A percentile compares a stretch with the other conserved stretches of the same genome.
These are phyloP conservation scores for Gymnogyps californianus DNA, from an alignment of 2,113 vertebrate species.

Conservation along the genomic window DNA sequence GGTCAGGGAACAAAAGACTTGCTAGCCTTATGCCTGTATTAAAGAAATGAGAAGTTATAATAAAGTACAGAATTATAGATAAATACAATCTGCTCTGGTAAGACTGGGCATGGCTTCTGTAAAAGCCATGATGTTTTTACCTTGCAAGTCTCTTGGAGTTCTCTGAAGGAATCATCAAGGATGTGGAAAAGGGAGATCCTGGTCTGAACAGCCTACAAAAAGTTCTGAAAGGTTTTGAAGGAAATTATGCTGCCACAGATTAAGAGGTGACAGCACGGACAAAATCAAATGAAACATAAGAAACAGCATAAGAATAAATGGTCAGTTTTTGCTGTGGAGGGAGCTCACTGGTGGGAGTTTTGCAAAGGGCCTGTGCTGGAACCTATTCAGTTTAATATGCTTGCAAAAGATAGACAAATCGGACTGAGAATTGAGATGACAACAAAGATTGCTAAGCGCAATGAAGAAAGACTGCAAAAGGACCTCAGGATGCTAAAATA, in stretches of 20 bases:
- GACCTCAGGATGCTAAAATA: background rate
- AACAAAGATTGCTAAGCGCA: background rate
- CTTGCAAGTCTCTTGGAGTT: background rate
- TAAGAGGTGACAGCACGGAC: background rate
- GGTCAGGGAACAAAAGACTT: background rate
- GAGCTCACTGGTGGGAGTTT: background rate
- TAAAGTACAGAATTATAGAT: background rate
- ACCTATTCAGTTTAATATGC: background rate
- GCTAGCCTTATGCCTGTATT: background rate
- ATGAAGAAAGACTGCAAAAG: background rate
- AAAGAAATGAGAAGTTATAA: background rate
- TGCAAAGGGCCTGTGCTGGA: background rate
- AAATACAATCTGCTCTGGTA: background rate
- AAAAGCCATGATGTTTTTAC: background rate
- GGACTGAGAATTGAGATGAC: background rate
- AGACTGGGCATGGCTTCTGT: background rate
- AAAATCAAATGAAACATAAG: background rate
- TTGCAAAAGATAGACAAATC: background rate
- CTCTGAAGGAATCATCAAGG: background rate
- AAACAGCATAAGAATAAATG: background rate
- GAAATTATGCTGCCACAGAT: background rate
- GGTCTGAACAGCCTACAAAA: background rate
- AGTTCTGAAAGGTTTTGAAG: background rate
- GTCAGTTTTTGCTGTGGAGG: background rate
- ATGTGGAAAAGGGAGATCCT: background rate